Base-by-base conservation (phyloP, 2,888 invertebrate species). In the Plebejus melissa region DNA sequence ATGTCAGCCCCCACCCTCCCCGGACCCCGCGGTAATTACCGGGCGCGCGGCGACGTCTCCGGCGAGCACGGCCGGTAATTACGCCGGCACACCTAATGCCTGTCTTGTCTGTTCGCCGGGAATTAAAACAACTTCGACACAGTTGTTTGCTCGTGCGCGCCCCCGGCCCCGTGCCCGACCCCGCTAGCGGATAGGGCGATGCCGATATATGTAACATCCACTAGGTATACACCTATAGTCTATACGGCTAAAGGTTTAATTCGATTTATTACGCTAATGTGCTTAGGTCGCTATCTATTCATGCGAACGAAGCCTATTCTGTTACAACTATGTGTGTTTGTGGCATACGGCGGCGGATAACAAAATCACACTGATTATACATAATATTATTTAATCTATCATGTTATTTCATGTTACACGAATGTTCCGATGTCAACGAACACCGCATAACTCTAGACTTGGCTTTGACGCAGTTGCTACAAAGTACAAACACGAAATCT, bases 41-140 rank as follows among this genome's bases (percentile, higher is more conserved):
- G 88, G 87, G 92, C 89, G 90, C 84, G 87, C 88, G 87, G 93
- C 88, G 93, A 93, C 89, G 90, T 93, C 93, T 88, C 93, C 88
- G 80, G 80, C 78, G 77, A 79, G 78, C 76, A 82, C 80, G 79
- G 77, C 78, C 77, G 77, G 80, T 83, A 84, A 83, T 84, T 85
- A 82, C 81, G 77, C 79, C 77, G 41, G 77, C 80, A 77, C 79
- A 79, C 77, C 79, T 79, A 78, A 77, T 79, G 76, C 79, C 78
- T 79, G 76, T 77, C 77, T 74, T 74, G 74, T 72, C 69, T 77
- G 69, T 69, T 70, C 70, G 54, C 54, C 46, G 4, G 22, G 69
- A 38, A 57, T 54, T 74, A 74, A 71, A 71, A 71, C 74, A 74
- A 74, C 54, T 50, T 74, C 74, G 74, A 54, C 50, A 32, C n/a